Conservation (phyloP, 1,140 invertebrate species). For the Bombus fervidus region DNA sequence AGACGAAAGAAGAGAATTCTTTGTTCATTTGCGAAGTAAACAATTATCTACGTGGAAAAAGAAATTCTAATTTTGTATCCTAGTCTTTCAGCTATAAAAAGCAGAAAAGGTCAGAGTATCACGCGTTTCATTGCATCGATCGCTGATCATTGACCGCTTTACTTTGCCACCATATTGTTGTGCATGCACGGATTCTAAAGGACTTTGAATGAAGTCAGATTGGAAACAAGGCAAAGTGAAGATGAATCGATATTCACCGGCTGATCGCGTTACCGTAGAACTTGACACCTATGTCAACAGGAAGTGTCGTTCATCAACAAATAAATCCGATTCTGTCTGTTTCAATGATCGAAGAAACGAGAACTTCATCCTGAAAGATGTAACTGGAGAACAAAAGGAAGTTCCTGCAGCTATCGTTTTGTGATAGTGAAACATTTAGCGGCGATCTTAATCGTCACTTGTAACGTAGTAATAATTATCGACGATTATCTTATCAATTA, state of each 20-base stretch:
- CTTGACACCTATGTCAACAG: not conserved
- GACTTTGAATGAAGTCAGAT: not conserved
- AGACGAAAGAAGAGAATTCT: not conserved
- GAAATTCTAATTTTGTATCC: not conserved
- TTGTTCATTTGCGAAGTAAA: not conserved
- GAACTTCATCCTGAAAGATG: not conserved
- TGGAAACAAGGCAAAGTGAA: not conserved
- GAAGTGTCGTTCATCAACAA: conserved; percentile 1
- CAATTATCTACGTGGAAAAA: not conserved
- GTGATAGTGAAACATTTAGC: not conserved
- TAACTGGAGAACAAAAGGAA: not conserved
- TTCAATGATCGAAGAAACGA: not conserved
- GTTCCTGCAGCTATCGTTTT: not conserved
- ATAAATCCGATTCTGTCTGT: not conserved
- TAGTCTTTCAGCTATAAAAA: not conserved
- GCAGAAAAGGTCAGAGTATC: not conserved
- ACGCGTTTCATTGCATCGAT: not conserved
- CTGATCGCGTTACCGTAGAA: not conserved
- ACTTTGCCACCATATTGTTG: not conserved
- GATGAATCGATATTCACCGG: not conserved
- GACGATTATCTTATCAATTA: too few species aligned
- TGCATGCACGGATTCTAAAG: not conserved
- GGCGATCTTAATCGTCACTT: too few species aligned
- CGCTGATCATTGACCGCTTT: not conserved
- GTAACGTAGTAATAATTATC: too few species aligned